Evolutionary conservation across 1,140 invertebrate genomes (phyloP).

Genomic region (Bemisia tabaci): DNA sequence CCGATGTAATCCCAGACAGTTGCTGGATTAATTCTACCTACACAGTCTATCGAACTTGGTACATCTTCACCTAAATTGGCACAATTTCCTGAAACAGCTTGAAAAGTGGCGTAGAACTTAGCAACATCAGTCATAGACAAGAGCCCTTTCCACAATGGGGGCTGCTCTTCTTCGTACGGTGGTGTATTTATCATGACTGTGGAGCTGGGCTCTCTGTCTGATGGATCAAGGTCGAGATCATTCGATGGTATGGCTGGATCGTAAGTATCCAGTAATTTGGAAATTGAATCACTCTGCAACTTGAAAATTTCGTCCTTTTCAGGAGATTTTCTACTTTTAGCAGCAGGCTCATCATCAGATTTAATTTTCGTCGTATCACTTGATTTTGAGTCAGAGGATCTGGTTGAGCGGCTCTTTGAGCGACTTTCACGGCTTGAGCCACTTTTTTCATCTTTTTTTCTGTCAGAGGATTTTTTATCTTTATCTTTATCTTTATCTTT

Average conservation of each 20-base stretch:
- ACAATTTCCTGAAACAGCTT: slow-evolving; percentile 60
- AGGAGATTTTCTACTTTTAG: not conserved
- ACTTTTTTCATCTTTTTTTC: slow-evolving; percentile 25
- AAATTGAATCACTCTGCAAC: not conserved
- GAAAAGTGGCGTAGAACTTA: slow-evolving; percentile 70
- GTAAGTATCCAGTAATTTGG: not conserved
- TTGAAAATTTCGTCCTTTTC: not conserved
- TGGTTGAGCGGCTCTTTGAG: not conserved
- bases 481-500: slow-evolving; percentile 26
- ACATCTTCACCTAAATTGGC: slow-evolving; percentile 54
- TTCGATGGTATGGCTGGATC: not conserved
- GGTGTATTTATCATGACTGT: slow-evolving; percentile 42
- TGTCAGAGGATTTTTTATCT: slow-evolving; percentile 26
- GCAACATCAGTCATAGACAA: slow-evolving; percentile 84
- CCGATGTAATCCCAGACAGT: slow-evolving; percentile 89
- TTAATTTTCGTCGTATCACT: not conserved
- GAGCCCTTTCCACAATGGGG: slow-evolving; percentile 67
- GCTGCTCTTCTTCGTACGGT: slow-evolving; percentile 33
- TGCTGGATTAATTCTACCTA: slow-evolving; percentile 77
- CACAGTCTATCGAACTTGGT: slow-evolving; percentile 66
- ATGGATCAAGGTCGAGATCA: slow-evolving; percentile 31
- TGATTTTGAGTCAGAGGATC: slow-evolving; percentile 6
- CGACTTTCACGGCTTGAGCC: slow-evolving; percentile 1
- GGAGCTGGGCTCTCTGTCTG: slow-evolving; percentile 40
- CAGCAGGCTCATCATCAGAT: not conserved